Base-by-base conservation (phyloP, 30 jellyfish, hydroid and myxozoan genomes). In the Sanderia malayensis region DNA sequence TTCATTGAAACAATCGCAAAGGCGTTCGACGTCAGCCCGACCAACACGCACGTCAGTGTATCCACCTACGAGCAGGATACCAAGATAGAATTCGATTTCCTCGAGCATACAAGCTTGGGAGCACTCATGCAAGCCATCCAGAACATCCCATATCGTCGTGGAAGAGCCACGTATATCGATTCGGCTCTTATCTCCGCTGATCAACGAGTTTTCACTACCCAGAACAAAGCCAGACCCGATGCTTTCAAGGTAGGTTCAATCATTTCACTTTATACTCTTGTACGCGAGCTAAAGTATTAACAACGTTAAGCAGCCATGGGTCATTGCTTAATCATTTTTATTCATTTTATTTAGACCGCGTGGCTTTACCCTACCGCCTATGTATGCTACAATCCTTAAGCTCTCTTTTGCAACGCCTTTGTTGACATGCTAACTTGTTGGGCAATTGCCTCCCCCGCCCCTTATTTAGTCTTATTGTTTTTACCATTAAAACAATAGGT, bases 1-100 rank as follows among this genome's bases (percentile, higher is more conserved):
- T 90, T 82, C 84, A n/a, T 90, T 4, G 75, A 90, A 55, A 47
- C 77, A 9, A 72, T 90, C 61, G 92, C 63, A 34, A 63, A 66
- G 11, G 79, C 72, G 3, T 90, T 90, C 45, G 95, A 83, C 33
- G 88, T 90, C 61, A 65, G 84, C 80, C 90, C 87, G 20, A 61
- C 83, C 33, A 76, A 75, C 74, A 72, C 98, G 4, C 92, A 90
- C 18, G 95, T 82, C 74, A 61, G 94, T 58, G 94, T 83, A 2
- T 46, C 73, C 27, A 90, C 95, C 1, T 90, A 61, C 74, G 76
- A 76, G 24, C 25, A 61, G 21, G 75, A 65, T 47, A 67, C 85
- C 23, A 64, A 47, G 10, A 61, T 71, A 8, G 91, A 86, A 30
- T 73, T 90, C 71, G 68, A 72, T 22, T 83, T 90, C 67, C 49